These are phyloP conservation scores for Sebastes schlegelii DNA, from an alignment of 2,113 vertebrate genomes.

Conservation along the genomic window DNA sequence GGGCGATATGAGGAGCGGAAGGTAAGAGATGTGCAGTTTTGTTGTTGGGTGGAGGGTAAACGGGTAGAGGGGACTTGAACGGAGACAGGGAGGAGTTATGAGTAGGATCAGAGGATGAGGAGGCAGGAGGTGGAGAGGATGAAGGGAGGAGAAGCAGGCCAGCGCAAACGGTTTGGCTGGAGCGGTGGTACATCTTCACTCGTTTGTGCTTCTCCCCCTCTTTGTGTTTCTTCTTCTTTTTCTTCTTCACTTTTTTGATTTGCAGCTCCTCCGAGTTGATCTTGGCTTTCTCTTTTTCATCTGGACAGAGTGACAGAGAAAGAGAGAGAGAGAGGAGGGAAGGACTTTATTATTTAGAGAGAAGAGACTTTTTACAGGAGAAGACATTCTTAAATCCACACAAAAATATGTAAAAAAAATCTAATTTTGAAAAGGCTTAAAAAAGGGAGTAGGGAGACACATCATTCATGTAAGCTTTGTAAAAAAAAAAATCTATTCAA, in stretches of 20 bases:
- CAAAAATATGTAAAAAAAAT: background rate
- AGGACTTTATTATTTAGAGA: background rate
- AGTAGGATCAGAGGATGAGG: constrained; percentile 37
- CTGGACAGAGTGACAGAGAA: constrained; percentile 78
- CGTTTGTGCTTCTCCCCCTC: constrained; percentile 94
- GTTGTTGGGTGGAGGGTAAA: constrained; percentile 71
- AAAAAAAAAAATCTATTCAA: constrained; percentile 1
- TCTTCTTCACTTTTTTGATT: constrained; percentile 99
- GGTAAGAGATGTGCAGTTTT: constrained; percentile 56
- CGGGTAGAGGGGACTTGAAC: constrained; percentile 87
- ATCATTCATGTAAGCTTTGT: constrained; percentile 2
- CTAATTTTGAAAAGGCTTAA: background rate
- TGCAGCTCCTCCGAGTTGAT: constrained; percentile 91
- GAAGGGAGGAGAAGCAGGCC: constrained; percentile 87
- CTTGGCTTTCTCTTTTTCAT: constrained; percentile 92
- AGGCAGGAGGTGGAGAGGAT: constrained; percentile 64
- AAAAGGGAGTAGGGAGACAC: background rate
- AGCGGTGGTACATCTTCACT: constrained; percentile 97
- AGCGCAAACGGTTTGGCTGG: constrained; percentile 93
- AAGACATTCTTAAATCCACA: constrained; percentile 1
- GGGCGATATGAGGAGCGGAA: constrained; percentile 21
- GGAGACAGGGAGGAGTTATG: constrained; percentile 57
- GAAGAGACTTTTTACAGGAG: background rate
- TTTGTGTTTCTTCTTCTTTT: constrained; percentile 99
- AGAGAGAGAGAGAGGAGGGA: background rate